phyloP scores from a whole-genome alignment of 1,140 invertebrate genomes.

The Macrosteles quadrilineatus region DNA sequence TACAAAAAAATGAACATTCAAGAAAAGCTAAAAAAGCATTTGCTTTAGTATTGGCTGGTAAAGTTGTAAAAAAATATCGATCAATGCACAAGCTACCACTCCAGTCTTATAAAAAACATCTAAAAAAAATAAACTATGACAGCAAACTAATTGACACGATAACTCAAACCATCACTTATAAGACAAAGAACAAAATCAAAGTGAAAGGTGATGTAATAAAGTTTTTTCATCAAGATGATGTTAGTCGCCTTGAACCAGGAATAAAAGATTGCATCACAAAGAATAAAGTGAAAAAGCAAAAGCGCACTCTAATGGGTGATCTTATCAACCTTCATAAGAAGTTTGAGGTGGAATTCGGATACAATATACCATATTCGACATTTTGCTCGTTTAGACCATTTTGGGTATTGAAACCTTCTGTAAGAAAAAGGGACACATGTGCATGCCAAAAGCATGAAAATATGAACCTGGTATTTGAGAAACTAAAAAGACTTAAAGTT shows the following conservation, averaged over 20 bases:
- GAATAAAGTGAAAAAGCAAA: constrained; percentile 33
- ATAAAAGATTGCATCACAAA: constrained; percentile 28
- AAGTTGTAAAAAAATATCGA: constrained; percentile 32
- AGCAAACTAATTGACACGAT: background rate
- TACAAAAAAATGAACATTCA: constrained; percentile 21
- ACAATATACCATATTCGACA: constrained; percentile 25
- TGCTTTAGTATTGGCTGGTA: constrained; percentile 26
- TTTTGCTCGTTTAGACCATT: constrained; percentile 31
- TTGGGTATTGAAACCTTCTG: constrained; percentile 28
- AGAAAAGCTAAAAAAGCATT: constrained; percentile 32
- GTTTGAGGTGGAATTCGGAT: constrained; percentile 29
- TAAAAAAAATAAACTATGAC: background rate
- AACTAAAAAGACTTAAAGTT: too few species aligned
- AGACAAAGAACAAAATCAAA: constrained; percentile 31
- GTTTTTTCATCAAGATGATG: constrained; percentile 36
- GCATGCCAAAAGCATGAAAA: constrained; percentile 33
- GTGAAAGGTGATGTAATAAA: constrained; percentile 32
- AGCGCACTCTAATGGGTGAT: background rate
- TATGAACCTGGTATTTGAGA: constrained; percentile 23
- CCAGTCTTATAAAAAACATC: background rate
- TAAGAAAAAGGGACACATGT: constrained; percentile 31
- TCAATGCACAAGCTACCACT: background rate
- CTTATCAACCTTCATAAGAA: constrained; percentile 31
- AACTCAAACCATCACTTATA: constrained; percentile 9
- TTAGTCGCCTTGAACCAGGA: constrained; percentile 31